Evolutionary conservation across 2,888 invertebrate species (phyloP), one percentile per base, ranked within the genome.

Genomic region (Cistogaster globosa): DNA sequence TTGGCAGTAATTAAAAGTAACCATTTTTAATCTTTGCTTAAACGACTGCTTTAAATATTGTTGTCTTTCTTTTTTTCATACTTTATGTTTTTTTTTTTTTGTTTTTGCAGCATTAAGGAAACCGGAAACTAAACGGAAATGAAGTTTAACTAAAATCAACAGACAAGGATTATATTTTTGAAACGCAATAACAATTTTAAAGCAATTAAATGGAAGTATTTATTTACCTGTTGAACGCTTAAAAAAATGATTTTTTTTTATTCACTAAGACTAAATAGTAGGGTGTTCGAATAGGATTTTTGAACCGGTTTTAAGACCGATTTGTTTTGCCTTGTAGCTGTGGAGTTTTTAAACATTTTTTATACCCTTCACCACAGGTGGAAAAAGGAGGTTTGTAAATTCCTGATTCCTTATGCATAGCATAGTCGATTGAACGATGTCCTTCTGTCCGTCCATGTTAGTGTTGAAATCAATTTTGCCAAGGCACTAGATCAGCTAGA

Each of bases 101-200:
- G n/a, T 55, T 42, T 65, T 38, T 2, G 48, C 36, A 53, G 53
- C 26, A 26, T 77, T 78, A 72, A 32, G 65, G 74, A 75, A 82
- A 85, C 85, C 85, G 85, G 85, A 85, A 82, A 82, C 82, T 65
- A 63, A 82, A 82, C 82, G 85, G 85, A 85, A 82, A 79, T 85
- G 75, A 42, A 79, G 71, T 79, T 78, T 63, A 62, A 68, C 75
- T 76, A 51, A 81, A 69, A 55, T 69, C 63, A 69, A 77, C 60
- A 77, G 42, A 42, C 45, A 72, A 18, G 53, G 26, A 53, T 60
- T 42, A 11, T 69, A 16, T 72, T 55, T 62, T n/a, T 51, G 48
- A 65, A 42, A 48, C 62, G 12, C 8, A 75, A 51, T 5, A 72
- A 48, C 20, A 72, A n/a, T 48, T 67, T 51, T 36, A 48, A 55